A percentile compares a stretch with the other conserved stretches of the same genome.
phyloP scores from a whole-genome alignment of 2,113 vertebrate genomes.

The rat (Rattus norvegicus) region DNA sequence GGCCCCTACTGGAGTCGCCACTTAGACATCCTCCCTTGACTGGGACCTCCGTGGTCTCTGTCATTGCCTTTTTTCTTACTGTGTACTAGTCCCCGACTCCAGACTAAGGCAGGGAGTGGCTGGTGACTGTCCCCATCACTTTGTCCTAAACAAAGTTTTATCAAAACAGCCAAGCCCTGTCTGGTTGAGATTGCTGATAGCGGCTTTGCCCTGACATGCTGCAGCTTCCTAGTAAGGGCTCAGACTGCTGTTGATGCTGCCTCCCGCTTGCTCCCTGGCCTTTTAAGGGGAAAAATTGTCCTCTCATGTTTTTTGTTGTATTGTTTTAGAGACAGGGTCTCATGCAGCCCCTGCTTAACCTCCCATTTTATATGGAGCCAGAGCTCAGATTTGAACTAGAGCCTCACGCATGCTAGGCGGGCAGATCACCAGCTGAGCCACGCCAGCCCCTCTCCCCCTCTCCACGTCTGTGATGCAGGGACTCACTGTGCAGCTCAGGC shows the following conservation, averaged over 20 bases:
- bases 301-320: not conserved
- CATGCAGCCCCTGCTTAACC: too few relatives aligned
- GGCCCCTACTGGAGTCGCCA: not conserved
- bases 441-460: not conserved
- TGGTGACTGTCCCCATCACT: not conserved
- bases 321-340: not conserved
- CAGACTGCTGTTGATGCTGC: too few relatives aligned
- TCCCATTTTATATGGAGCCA: not conserved
- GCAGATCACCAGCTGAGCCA: not conserved
- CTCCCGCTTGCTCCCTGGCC: not conserved
- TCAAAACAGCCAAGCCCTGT: not conserved
- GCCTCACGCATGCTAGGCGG: not conserved
- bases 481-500: not conserved
- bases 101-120: not conserved
- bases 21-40: rapidly evolving
- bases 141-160: not conserved
- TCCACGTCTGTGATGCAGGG: too few relatives aligned
- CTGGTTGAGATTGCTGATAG: not conserved
- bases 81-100: not conserved
- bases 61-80: rapidly evolving
- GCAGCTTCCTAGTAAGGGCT: not conserved
- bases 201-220: not conserved
- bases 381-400: not conserved
- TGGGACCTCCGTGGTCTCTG: too few relatives aligned
- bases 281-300: not conserved